These are phyloP conservation scores for Panzeria rudis DNA, from an alignment of 2,888 invertebrate species.

Conservation along the genomic window DNA sequence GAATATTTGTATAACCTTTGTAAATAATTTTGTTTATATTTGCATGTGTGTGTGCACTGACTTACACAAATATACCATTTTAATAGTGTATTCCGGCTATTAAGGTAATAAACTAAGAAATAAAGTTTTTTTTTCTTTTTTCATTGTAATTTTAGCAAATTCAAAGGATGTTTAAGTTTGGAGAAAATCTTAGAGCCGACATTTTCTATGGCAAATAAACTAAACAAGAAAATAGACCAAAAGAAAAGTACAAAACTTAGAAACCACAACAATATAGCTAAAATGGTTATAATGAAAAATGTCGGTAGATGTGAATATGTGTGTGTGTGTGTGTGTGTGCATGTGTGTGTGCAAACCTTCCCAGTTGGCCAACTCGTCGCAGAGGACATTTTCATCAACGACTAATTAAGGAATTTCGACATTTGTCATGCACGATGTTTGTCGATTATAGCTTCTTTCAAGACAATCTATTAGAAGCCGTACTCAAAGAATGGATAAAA, in stretches of 20 bases:
- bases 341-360: conserved; percentile 12
- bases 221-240: not conserved
- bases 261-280: conserved; percentile 58
- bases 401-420: too few relatives aligned
- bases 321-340: not conserved
- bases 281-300: conserved; percentile 46
- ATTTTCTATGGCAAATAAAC: conserved; percentile 40
- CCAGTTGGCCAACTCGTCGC: too few relatives aligned
- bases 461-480: too few relatives aligned
- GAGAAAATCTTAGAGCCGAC: conserved; percentile 51
- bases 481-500: too few relatives aligned
- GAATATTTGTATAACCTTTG: conserved; percentile 17
- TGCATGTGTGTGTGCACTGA: not conserved
- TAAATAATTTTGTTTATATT: conserved; percentile 5
- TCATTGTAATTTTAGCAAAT: conserved; percentile 11
- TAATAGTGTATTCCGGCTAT: conserved; percentile 70
- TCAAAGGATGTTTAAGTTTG: conserved; percentile 40
- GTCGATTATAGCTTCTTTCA: too few relatives aligned
- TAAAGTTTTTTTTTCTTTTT: conserved; percentile 29
- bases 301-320: not conserved
- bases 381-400: too few relatives aligned
- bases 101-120: conserved; percentile 70
- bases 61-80: conserved; percentile 52
- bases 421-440: too few relatives aligned
- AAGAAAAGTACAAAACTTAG: conserved; percentile 23